Evolutionary conservation across 1,140 invertebrate genomes (phyloP).

Genomic region (Drusus annulatus): DNA sequence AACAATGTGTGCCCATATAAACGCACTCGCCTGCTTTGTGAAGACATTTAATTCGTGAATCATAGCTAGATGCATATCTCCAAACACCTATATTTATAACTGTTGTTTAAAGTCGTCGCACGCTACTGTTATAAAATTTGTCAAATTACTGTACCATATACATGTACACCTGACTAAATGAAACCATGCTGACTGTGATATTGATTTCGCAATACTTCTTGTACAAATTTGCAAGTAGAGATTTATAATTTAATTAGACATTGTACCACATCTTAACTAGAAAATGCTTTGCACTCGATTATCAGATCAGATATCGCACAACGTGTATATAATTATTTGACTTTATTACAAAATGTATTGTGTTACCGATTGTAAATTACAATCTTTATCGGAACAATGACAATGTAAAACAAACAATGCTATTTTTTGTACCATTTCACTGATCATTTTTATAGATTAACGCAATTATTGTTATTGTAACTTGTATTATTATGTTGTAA

Average conservation of each 20-base stretch:
- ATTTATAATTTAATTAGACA: conserved; percentile 10
- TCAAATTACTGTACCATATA: conserved; percentile 32
- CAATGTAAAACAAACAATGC: conserved; percentile 12
- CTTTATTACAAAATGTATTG: neutral
- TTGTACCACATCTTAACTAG: conserved; percentile 1
- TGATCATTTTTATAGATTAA: neutral
- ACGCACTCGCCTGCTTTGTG: conserved; percentile 29
- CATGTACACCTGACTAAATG: conserved; percentile 10
- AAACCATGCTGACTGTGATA: conserved; percentile 18
- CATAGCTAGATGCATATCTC: conserved; percentile 22
- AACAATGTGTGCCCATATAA: conserved; percentile 50
- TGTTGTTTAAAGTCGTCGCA: conserved; percentile 3
- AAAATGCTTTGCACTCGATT: conserved; percentile 21
- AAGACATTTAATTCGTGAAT: conserved; percentile 17
- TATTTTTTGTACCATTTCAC: neutral
- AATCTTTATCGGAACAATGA: neutral
- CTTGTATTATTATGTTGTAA: conserved; percentile 8
- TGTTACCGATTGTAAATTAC: conserved; percentile 1
- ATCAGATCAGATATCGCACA: neutral
- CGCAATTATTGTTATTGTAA: neutral
- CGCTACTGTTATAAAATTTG: conserved; percentile 10
- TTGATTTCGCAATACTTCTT: conserved; percentile 9
- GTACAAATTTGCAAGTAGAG: neutral
- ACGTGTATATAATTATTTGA: conserved; percentile 17
- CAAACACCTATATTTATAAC: neutral